These are phyloP conservation scores for Miniopterus natalensis DNA, from an alignment of 2,113 vertebrate species.

Conservation along the genomic window DNA sequence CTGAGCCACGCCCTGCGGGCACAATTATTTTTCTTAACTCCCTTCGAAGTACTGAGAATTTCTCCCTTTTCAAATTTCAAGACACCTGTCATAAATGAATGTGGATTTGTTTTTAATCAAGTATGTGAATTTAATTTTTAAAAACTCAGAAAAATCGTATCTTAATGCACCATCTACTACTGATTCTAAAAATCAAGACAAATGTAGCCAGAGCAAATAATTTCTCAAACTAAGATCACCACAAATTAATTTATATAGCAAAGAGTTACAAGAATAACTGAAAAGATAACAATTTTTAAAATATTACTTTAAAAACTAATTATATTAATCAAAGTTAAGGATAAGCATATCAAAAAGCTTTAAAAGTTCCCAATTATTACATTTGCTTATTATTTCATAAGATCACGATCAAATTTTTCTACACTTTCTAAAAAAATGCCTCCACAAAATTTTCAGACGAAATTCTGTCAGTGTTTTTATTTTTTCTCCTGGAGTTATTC, in stretches of 20 bases:
- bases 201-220: background rate
- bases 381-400: background rate
- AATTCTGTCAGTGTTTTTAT: background rate
- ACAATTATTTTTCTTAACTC: background rate
- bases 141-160: background rate
- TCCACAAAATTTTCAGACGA: background rate
- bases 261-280: background rate
- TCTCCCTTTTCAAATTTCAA: slow-evolving; percentile 29
- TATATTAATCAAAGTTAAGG: background rate
- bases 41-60: background rate
- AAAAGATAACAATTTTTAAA: background rate
- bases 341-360: background rate
- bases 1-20: no score
- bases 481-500: background rate
- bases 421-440: background rate
- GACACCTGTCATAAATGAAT: background rate
- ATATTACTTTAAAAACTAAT: background rate
- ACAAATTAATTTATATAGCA: background rate
- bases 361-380: background rate
- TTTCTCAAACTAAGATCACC: background rate
- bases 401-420: background rate
- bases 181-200: background rate
- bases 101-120: background rate
- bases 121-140: background rate
- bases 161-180: background rate